These are phyloP conservation scores for Trichomycterus rosablanca DNA, from an alignment of 2,113 vertebrate species.

Conservation along the genomic window DNA sequence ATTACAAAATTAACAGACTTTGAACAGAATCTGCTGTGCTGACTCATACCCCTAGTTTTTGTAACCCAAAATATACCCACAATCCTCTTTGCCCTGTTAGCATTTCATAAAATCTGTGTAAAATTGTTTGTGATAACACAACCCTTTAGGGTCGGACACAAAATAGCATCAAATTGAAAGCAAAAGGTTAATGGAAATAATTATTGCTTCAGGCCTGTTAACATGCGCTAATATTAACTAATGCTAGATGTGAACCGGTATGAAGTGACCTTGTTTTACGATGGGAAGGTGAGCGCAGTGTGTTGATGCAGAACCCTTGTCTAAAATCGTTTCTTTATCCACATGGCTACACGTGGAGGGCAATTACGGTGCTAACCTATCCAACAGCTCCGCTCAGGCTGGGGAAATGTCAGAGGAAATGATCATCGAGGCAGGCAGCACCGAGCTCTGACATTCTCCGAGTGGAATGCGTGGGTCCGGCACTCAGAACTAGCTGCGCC, in stretches of 20 bases:
- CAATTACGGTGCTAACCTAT: slow-evolving; percentile 19
- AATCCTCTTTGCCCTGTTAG: background rate
- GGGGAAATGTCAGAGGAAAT: slow-evolving; percentile 39
- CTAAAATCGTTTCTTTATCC: slow-evolving; percentile 13
- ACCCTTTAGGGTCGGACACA: slow-evolving; percentile 24
- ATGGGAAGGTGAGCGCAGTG: background rate
- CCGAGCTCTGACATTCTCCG: slow-evolving; percentile 26
- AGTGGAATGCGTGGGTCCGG: slow-evolving; percentile 1
- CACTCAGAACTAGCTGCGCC: slow-evolving; percentile 16
- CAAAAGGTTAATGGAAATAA: slow-evolving; percentile 50
- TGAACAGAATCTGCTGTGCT: too few species aligned
- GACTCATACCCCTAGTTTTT: too few species aligned
- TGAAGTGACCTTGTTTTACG: slow-evolving; percentile 35
- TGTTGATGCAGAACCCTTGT: slow-evolving; percentile 10
- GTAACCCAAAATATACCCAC: too few species aligned
- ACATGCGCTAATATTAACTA: background rate
- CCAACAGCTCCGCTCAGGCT: slow-evolving; percentile 11
- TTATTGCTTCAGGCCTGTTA: slow-evolving; percentile 30
- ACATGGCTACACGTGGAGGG: slow-evolving; percentile 15
- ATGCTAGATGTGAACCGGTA: slow-evolving; percentile 22
- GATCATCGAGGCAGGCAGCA: slow-evolving; percentile 14
- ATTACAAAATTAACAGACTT: too few species aligned
- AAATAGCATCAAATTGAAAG: slow-evolving; percentile 27
- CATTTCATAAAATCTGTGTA: slow-evolving; percentile 23
- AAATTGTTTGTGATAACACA: slow-evolving; percentile 7